These are phyloP conservation scores for Caenorhabditis wallacei DNA, from an alignment of 2,888 invertebrate species.

Conservation along the genomic window DNA sequence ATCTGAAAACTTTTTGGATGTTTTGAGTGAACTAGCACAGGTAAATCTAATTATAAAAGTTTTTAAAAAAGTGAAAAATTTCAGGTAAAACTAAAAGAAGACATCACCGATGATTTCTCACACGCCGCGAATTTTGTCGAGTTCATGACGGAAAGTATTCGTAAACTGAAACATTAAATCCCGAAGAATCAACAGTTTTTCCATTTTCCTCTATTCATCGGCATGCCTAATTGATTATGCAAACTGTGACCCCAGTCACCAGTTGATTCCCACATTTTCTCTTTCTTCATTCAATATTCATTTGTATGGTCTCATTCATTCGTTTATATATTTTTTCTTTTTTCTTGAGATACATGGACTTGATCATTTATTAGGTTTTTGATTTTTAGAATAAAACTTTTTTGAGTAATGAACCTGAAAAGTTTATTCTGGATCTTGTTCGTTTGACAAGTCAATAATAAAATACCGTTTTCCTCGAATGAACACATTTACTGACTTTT, in stretches of 20 bases:
- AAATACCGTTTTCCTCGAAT: too few relatives aligned
- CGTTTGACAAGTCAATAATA: too few relatives aligned
- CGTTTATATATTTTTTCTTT: neutral
- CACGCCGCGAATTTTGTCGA: slow-evolving; percentile 56
- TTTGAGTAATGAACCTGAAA: too few relatives aligned
- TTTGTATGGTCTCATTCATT: slow-evolving; percentile 29
- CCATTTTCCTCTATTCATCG: neutral
- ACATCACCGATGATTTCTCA: slow-evolving; percentile 58
- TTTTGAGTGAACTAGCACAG: slow-evolving; percentile 68
- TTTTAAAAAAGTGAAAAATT: neutral
- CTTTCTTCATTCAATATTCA: slow-evolving; percentile 44
- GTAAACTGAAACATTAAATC: slow-evolving; percentile 21
- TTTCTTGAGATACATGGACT: neutral
- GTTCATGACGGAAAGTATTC: slow-evolving; percentile 55
- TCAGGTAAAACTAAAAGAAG: slow-evolving; percentile 68
- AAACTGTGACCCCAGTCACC: slow-evolving; percentile 42
- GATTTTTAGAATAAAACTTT: too few relatives aligned
- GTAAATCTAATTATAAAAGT: slow-evolving; percentile 10
- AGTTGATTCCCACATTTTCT: slow-evolving; percentile 24
- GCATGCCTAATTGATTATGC: slow-evolving; percentile 45
- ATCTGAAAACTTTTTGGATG: slow-evolving; percentile 68
- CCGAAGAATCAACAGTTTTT: slow-evolving; percentile 10
- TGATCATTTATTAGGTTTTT: neutral
- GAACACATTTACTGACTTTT: too few relatives aligned
- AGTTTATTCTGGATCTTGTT: too few relatives aligned